A percentile compares a stretch with the other conserved stretches of the same genome.
Conservation (phyloP, 2,113 vertebrate species). For the Platichthys stellatus region DNA sequence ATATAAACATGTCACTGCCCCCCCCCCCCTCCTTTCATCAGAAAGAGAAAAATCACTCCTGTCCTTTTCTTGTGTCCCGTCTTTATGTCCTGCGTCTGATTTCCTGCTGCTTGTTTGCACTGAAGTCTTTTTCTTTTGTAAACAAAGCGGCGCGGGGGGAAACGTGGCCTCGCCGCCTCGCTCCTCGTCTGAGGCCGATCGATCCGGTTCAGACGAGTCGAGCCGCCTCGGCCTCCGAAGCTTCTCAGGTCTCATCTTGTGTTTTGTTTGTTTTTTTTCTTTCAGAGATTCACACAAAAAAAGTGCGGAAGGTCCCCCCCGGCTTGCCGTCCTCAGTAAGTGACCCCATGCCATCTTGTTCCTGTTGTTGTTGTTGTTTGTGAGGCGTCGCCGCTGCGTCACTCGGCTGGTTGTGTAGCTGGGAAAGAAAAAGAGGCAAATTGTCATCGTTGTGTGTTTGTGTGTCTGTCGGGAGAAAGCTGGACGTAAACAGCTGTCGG, state of each 20-base stretch:
- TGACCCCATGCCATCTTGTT: slow-evolving; percentile 54
- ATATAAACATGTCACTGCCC: slow-evolving; percentile 56
- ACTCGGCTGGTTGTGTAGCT: slow-evolving; percentile 13
- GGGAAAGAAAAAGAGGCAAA: neutral
- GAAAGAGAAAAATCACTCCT: neutral
- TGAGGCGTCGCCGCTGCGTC: neutral
- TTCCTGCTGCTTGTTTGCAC: slow-evolving; percentile 40
- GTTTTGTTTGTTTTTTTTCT: slow-evolving; percentile 62
- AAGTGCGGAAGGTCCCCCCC: slow-evolving; percentile 96
- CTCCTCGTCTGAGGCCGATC: slow-evolving; percentile 3
- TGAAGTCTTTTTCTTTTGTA: slow-evolving; percentile 48
- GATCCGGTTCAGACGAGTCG: slow-evolving; percentile 46
- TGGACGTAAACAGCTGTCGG: slow-evolving; percentile 8
- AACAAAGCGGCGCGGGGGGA: slow-evolving; percentile 15
- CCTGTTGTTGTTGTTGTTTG: neutral
- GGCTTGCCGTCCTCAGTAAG: slow-evolving; percentile 98
- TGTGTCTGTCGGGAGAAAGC: neutral
- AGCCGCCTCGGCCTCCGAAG: slow-evolving; percentile 17
- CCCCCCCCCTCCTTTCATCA: too few relatives aligned
- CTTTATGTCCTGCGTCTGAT: slow-evolving; percentile 37
- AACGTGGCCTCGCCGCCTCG: slow-evolving; percentile 26
- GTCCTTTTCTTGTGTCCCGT: slow-evolving; percentile 27
- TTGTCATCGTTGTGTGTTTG: slow-evolving; percentile 8
- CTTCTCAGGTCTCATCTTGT: slow-evolving; percentile 26
- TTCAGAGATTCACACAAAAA: slow-evolving; percentile 95